Evolutionary conservation across 2,797 vertebrate genomes (phyloP).

Genomic region (Dendrocincla tyrannina): DNA sequence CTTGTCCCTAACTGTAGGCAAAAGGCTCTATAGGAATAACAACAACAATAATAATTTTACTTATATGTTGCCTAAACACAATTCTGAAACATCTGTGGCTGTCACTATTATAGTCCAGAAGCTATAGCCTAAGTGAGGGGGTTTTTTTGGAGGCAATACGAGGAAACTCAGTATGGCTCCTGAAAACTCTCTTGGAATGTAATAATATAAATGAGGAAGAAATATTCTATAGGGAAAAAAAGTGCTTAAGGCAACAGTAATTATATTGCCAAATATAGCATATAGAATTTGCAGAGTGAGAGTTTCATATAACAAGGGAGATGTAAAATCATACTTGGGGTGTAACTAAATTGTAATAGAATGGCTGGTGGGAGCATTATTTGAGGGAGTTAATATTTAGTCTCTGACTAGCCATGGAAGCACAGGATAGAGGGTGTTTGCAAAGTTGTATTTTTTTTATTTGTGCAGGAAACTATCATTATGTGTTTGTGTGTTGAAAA

Average conservation of each 20-base stretch:
- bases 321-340: constrained; percentile 42
- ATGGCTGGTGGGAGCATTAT: background rate
- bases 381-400: constrained; percentile 28
- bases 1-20: background rate
- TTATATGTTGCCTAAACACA: constrained; percentile 27
- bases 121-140: background rate
- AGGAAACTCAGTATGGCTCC: constrained; percentile 11
- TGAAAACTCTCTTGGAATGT: constrained; percentile 51
- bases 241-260: constrained; percentile 64
- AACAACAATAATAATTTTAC: background rate
- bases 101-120: constrained; percentile 2
- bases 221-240: constrained; percentile 42
- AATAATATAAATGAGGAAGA: constrained; percentile 45
- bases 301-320: constrained; percentile 41
- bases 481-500: background rate
- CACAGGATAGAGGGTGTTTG: background rate
- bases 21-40: background rate
- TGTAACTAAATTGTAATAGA: constrained; percentile 34
- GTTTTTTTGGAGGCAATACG: background rate
- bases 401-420: background rate
- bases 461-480: background rate
- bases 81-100: constrained; percentile 35
- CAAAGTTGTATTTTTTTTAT: background rate
- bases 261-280: constrained; percentile 67
- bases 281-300: constrained; percentile 40